Evolutionary conservation across 2,797 vertebrate genomes (phyloP).

Genomic region (Lates japonicus): DNA sequence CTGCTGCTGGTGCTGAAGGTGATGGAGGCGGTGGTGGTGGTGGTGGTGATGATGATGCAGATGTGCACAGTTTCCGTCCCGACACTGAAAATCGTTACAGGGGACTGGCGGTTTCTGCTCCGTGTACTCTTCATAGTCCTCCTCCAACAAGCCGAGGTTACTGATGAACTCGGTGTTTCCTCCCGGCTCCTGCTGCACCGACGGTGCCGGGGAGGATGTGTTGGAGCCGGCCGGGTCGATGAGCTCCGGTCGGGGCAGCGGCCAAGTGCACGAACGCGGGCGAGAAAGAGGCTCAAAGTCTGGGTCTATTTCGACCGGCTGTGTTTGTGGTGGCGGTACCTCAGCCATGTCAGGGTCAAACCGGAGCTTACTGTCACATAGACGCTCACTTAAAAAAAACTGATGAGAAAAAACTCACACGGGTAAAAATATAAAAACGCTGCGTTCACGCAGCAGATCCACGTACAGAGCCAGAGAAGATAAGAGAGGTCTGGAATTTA

Average conservation of each 20-base stretch:
- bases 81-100: slow-evolving; percentile 87
- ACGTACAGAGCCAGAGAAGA: background rate
- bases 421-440: slow-evolving; percentile 7
- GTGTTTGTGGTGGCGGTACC: slow-evolving; percentile 81
- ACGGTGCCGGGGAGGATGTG: slow-evolving; percentile 91
- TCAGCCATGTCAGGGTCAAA: slow-evolving; percentile 85
- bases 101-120: slow-evolving; percentile 77
- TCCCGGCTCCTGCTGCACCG: slow-evolving; percentile 86
- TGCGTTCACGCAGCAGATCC: background rate
- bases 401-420: no score
- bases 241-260: slow-evolving; percentile 93
- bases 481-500: background rate
- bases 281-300: slow-evolving; percentile 96
- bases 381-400: slow-evolving; percentile 27
- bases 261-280: slow-evolving; percentile 97
- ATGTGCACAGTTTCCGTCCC: slow-evolving; percentile 82
- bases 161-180: slow-evolving; percentile 88
- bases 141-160: slow-evolving; percentile 91
- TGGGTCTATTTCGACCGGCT: slow-evolving; percentile 93
- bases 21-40: slow-evolving; percentile 41
- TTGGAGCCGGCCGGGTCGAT: slow-evolving; percentile 87
- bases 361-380: slow-evolving; percentile 34
- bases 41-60: slow-evolving; percentile 77
- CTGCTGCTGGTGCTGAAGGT: slow-evolving; percentile 60
- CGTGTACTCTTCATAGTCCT: slow-evolving; percentile 87